Conservation (phyloP, 2,113 vertebrate genomes). For the Alethe castanea region DNA sequence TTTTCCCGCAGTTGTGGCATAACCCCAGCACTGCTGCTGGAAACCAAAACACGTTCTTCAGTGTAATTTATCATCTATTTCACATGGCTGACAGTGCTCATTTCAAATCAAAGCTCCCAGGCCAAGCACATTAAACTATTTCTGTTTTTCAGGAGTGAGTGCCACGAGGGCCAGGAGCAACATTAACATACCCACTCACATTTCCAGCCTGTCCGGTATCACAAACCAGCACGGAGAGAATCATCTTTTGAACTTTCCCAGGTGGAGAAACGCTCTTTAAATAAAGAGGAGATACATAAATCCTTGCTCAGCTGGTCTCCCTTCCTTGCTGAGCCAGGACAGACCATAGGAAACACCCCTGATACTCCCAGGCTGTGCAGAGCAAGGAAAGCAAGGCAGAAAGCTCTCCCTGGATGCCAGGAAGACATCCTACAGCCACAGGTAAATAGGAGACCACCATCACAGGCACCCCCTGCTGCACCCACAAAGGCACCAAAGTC, state of each 20-base stretch:
- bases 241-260: not conserved
- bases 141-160: not conserved
- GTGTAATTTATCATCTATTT: not conserved
- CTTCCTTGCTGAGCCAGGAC: not conserved
- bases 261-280: not conserved
- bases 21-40: not conserved
- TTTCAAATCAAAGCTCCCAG: not conserved
- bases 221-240: not conserved
- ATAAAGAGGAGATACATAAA: not conserved
- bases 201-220: not conserved
- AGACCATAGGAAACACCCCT: not conserved
- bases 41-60: not conserved
- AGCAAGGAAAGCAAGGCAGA: not conserved
- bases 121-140: not conserved
- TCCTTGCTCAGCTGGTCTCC: not conserved
- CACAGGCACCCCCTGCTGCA: not conserved
- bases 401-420: rapidly evolving
- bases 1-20: not conserved
- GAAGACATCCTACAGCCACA: not conserved
- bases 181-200: conserved; percentile 18
- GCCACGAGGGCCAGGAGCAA: not conserved
- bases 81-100: not conserved
- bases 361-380: not conserved
- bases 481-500: not conserved
- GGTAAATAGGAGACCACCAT: not conserved